Evolutionary conservation across 2,797 vertebrate species (phyloP), one percentile per base, ranked within the genome.

Genomic region (Jordanella pulchra): DNA sequence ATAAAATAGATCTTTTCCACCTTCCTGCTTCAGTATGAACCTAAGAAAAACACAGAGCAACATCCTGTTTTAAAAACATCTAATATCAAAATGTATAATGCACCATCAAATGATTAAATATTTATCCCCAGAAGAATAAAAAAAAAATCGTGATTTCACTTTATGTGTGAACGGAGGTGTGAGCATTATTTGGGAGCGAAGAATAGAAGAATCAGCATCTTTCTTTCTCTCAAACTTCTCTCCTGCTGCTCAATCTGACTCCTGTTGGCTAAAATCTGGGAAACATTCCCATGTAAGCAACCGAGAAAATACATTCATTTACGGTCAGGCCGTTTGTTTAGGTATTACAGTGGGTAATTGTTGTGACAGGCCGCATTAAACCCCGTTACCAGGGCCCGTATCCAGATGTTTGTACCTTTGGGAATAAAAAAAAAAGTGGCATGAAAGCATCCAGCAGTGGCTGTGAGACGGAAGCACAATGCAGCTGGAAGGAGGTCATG

Each of bases 401-500:
- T 70, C 77, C 44, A 17, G 51, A 65, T 66, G 63, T 53, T 71
- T 35, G 55, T 27, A 51, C 69, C 18, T 66, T 70, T 32, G n/a
- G n/a, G n/a, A n/a, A n/a, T n/a, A n/a, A n/a, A n/a, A n/a, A n/a
- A n/a, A n/a, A n/a, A 65, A 71, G 69, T 39, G 6, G n/a, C 71
- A 56, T 75, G 53, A 73, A 58, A 68, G 65, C 71, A 27, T 73
- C 55, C 47, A 69, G 68, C 73, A 55, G 18, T 64, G 72, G 65
- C 77, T 67, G 35, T 68, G 73, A 86, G 67, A 81, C 75, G 69
- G 32, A 81, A 75, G 76, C 75, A 87, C 84, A 79, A 90, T 86
- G 84, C 77, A 32, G 78, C 86, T 83, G 65, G 89, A 91, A 93
- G 84, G 83, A 91, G 92, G 92, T 92, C 92, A 91, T 58, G 60